Evolutionary conservation across 2,888 invertebrate species (phyloP), one percentile per base, ranked within the genome.

Genomic region (Apotomis turbidana): DNA sequence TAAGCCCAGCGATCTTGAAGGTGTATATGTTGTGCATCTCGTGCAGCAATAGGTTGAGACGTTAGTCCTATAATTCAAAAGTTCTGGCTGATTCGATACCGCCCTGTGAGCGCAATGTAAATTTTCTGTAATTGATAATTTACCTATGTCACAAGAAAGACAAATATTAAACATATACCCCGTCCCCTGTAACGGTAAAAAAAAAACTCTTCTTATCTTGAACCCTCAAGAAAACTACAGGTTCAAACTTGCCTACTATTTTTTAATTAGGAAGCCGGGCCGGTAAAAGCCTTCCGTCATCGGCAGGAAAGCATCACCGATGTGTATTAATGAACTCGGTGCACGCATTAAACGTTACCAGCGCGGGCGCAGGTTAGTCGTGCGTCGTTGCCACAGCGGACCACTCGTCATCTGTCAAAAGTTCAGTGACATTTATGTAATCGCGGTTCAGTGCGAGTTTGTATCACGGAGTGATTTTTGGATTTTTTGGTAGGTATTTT

Each of bases 191-290:
- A 44, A 8, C 44, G 9, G 9, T 6, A 2, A 10, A 10, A 49
- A 10, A 49, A 9, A 49, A 57, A 12, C 36, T 12, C 8, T 9
- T n/a, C 6, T 10, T 58, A n/a, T 38, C 38, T 62, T 3, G 71
- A 71, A 71, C 71, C 71, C 49, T n/a, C 1, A 1, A 49, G 3
- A 38, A 13, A 9, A 52, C 9, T 13, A 44, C 12, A 27, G 27
- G 15, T 49, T 61, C 51, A 6, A 46, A 3, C 67, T 57, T 44
- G 1, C 76, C 77, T 76, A 79, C 74, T 82, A 85, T 85, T 91
- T 92, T 91, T 91, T 88, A 89, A 92, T 90, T 89, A 93, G 91
- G 91, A 93, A 93, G 90, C 90, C 86, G 88, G 85, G 87, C 86
- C 76, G 81, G 90, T 90, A 90, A 93, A 90, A 87, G 86, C 87